phyloP scores from a whole-genome alignment of 23 tunicate species.

The Ascidia mentula region DNA sequence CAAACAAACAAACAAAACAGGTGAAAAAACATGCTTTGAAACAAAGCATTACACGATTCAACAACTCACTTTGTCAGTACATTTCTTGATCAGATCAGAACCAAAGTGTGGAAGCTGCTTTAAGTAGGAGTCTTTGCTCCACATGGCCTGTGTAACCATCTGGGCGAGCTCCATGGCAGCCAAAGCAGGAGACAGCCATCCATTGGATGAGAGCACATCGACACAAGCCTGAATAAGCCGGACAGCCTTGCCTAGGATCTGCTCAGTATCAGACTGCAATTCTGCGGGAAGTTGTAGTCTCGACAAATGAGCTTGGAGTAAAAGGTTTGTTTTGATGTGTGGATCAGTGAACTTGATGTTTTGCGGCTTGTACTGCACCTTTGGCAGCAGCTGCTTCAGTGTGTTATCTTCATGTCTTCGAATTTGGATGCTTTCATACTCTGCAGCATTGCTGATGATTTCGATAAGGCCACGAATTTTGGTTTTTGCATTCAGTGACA shows the following conservation, averaged over 20 bases:
- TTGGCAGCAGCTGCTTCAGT: slow-evolving; percentile 77
- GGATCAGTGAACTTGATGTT: slow-evolving; percentile 81
- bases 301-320: slow-evolving; percentile 95
- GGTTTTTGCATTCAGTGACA: slow-evolving; percentile 96
- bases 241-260: slow-evolving; percentile 66
- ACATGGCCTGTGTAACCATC: slow-evolving; percentile 98
- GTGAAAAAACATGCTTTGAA: not conserved
- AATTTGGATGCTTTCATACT: slow-evolving; percentile 86
- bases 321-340: slow-evolving; percentile 85
- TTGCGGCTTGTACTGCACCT: slow-evolving; percentile 96
- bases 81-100: slow-evolving; percentile 74
- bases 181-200: slow-evolving; percentile 97
- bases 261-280: slow-evolving; percentile 82
- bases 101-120: slow-evolving; percentile 95
- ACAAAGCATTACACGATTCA: too few species aligned
- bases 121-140: slow-evolving; percentile 95
- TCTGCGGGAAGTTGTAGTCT: slow-evolving; percentile 96
- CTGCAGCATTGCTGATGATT: slow-evolving; percentile 95
- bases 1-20: not conserved
- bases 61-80: slow-evolving; percentile 61
- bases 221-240: slow-evolving; percentile 91
- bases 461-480: slow-evolving; percentile 94
- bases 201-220: slow-evolving; percentile 97
- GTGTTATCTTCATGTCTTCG: slow-evolving; percentile 89
- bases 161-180: slow-evolving; percentile 99